Base-by-base conservation (phyloP, 2,888 invertebrate species). In the Apamea anceps region DNA sequence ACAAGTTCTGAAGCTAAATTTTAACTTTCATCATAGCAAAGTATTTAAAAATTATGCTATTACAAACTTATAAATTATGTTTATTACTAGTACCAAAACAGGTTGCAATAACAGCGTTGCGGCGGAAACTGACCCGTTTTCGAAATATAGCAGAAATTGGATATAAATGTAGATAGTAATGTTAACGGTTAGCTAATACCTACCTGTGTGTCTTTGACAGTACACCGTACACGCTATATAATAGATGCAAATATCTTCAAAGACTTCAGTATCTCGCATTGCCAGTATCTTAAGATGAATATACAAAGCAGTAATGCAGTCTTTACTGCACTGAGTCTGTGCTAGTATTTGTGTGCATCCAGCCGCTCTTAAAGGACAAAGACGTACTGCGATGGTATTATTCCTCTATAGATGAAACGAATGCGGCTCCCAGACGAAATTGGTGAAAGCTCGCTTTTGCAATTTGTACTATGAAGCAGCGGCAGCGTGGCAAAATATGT, bases 231-330 rank as follows among this genome's bases (percentile, higher is more conserved):
- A 42, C 42, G 42, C 42, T 42, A 42, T 4, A 5, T 45, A 63
- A 79, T 42, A 57, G 28, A 80, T 51, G 42, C 42, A 32, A 80
- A 48, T 60, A 28, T 8, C 13, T n/a, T 54, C 42, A 80, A 67
- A 80, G 80, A 18, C 54, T 54, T 54, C 48, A 28, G n/a, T 65
- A 18, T 70, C 18, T 28, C 37, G 15, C 25, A 42, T 32, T 57
- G 18, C 15, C 25, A 1, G 57, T 25, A 68, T 78, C n/a, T 54
- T 15, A 37, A 51, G 42, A 15, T 13, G 28, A 57, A 28, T 15
- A n/a, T 21, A 60, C 12, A 60, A 21, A 62, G 72, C 28, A 54
- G n/a, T 72, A 45, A 57, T 21, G 32, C 28, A 48, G 48, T 21
- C 18, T 54, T 25, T 37, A 15, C 5, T 70, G 48, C 0, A 42